Base-by-base conservation (phyloP, 1,140 invertebrate species). In the Homalodisca vitripennis region DNA sequence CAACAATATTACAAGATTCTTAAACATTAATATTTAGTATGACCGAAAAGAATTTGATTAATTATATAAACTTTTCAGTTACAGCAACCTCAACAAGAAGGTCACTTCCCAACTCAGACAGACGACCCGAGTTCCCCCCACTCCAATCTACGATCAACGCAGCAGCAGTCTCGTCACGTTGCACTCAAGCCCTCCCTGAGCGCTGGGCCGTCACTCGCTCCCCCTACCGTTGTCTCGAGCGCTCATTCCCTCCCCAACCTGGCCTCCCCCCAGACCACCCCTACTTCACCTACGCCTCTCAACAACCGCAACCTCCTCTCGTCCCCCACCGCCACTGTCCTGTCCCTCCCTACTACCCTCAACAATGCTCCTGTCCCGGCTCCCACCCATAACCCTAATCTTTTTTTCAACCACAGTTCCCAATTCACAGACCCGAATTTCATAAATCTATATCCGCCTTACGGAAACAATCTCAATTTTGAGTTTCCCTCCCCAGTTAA, bases 291-390 rank as follows among this genome's bases (percentile, higher is more conserved):
- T 20, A 17, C 67, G 20, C 29, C 55, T 17, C 3, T 22, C 26
- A 46, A 62, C 51, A 62, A 48, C 29, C 13, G 71, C 73, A 2
- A 71, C 78, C 13, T 71, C 78, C 17, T 78, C 78, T 17, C 79
- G 77, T 32, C 79, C 77, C 67, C 78, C 77, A 17, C 79, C 76
- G n/a, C 71, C 79, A 29, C 79, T 76, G 3, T 80, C 78, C 71
- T 66, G 79, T 29, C 77, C 79, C 22, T 79, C 79, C 1, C 69
- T 79, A 10, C 77, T 77, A 3, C 79, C 74, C 67, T 74, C 75
- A 17, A 75, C 77, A 32, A 66, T 74, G 3, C 69, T 76, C n/a
- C 72, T 71, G 12, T 70, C 75, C 1, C 75, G 73, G 3, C 71
- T 69, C 20, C 66, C 26, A 30, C 12, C 14, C 1, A 47, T 24